Percentiles rank a stretch among this genome's conserved stretches.
Evolutionary conservation across 30 jellyfish, hydroid and myxozoan species (phyloP).

Genomic region (Hydra vulgaris): DNA sequence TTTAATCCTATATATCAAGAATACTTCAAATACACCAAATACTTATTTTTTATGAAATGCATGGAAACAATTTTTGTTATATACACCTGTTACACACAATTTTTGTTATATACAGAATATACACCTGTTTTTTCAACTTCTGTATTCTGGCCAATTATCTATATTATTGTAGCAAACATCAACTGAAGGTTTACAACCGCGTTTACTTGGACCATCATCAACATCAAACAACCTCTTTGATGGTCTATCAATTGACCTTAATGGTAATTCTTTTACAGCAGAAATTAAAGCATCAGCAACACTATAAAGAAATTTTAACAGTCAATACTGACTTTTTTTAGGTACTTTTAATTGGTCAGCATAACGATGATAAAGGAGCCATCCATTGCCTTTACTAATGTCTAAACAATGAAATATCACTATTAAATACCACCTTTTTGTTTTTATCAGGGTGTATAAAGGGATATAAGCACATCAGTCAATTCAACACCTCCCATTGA

Average conservation of each 20-base stretch:
- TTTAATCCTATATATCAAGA: background rate
- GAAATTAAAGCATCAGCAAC: slow-evolving; percentile 14
- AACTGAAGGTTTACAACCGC: slow-evolving; percentile 11
- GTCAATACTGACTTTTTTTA: slow-evolving; percentile 20
- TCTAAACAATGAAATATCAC: slow-evolving; percentile 34
- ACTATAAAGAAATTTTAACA: background rate
- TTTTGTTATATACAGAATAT: slow-evolving; percentile 6
- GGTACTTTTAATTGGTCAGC: slow-evolving; percentile 19
- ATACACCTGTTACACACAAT: slow-evolving; percentile 21
- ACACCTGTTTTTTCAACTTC: slow-evolving; percentile 13
- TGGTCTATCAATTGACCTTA: slow-evolving; percentile 30
- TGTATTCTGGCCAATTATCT: slow-evolving; percentile 26
- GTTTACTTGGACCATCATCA: slow-evolving; percentile 17
- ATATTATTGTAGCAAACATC: slow-evolving; percentile 11
- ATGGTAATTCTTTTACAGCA: background rate
- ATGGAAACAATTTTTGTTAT: slow-evolving; percentile 23
- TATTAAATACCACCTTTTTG: slow-evolving; percentile 35
- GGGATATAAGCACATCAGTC: slow-evolving; percentile 48
- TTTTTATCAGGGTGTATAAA: slow-evolving; percentile 36
- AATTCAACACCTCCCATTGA: slow-evolving; percentile 72
- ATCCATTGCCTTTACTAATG: slow-evolving; percentile 36
- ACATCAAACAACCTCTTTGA: slow-evolving; percentile 11
- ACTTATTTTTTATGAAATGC: slow-evolving; percentile 14
- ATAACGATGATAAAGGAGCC: slow-evolving; percentile 44
- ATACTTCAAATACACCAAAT: background rate